Conservation (phyloP, 1,140 invertebrate species). For the Hylyphantes graminicola region DNA sequence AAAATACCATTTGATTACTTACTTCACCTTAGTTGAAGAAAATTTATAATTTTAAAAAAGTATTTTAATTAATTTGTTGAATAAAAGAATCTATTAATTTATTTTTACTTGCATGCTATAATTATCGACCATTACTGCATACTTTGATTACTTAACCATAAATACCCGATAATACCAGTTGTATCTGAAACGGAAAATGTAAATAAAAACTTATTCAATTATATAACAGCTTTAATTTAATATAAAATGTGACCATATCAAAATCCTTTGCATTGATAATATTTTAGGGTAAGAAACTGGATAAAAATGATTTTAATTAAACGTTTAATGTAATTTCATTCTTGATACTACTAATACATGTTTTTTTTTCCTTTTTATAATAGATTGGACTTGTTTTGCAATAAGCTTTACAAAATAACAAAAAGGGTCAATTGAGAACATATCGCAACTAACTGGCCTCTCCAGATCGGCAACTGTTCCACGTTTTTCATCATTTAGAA, state of each 20-base stretch:
- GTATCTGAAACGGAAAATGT: neutral
- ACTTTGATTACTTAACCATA: no score
- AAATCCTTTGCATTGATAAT: neutral
- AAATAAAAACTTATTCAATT: neutral
- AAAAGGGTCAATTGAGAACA: conserved; percentile 32
- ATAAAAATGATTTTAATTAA: neutral
- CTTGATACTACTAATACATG: neutral
- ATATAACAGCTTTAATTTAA: neutral
- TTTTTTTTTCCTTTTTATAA: neutral
- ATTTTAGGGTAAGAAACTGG: neutral
- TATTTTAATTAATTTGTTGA: no score
- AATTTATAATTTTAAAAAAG: no score
- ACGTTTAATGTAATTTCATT: neutral
- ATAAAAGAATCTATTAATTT: no score
- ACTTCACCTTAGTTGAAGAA: no score
- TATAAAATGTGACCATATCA: neutral
- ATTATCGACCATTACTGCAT: no score
- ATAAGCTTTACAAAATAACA: conserved; percentile 1
- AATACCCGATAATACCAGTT: no score
- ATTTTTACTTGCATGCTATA: no score
- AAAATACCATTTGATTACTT: no score
- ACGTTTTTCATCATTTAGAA: neutral
- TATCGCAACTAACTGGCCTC: conserved; percentile 5
- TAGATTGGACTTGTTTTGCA: conserved; percentile 49
- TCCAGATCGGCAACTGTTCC: neutral